These are phyloP conservation scores for Pegea sp. DNA, from an alignment of 23 tunicate species.

Conservation along the genomic window DNA sequence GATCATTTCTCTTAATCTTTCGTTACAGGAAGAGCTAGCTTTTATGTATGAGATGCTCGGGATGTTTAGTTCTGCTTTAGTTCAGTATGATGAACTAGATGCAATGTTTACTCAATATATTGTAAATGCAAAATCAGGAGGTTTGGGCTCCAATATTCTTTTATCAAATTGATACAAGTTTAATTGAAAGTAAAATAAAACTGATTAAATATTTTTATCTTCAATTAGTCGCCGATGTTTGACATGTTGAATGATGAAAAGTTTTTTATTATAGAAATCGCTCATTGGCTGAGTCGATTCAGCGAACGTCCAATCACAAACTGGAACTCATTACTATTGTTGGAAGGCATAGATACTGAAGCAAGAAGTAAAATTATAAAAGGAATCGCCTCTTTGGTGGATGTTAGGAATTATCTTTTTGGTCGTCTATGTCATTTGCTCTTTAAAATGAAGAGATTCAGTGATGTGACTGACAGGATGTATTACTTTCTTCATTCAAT, in stretches of 20 bases:
- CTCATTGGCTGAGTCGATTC: constrained; percentile 82
- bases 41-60: constrained; percentile 92
- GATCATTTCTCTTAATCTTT: background rate
- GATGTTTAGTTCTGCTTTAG: constrained; percentile 45
- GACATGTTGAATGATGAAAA: background rate
- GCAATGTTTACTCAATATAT: constrained; percentile 99
- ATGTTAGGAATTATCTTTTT: constrained; percentile 78
- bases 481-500: constrained; percentile 61
- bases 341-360: constrained; percentile 52
- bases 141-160: no score
- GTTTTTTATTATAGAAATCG: constrained; percentile 16
- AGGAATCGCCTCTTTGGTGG: constrained; percentile 53
- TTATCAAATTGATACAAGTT: background rate
- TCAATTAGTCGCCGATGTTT: background rate
- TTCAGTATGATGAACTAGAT: constrained; percentile 98
- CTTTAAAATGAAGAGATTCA: constrained; percentile 22
- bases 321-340: constrained; percentile 84
- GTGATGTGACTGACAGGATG: constrained; percentile 32
- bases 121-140: constrained; percentile 81
- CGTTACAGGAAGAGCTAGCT: constrained; percentile 82
- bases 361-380: constrained; percentile 27
- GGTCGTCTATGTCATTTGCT: constrained; percentile 69
- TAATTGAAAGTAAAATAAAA: background rate
- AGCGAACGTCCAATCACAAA: constrained; percentile 21
- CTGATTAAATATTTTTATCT: background rate